phyloP scores from a whole-genome alignment of 2,888 invertebrate genomes.

The Augochlorella aurata region DNA sequence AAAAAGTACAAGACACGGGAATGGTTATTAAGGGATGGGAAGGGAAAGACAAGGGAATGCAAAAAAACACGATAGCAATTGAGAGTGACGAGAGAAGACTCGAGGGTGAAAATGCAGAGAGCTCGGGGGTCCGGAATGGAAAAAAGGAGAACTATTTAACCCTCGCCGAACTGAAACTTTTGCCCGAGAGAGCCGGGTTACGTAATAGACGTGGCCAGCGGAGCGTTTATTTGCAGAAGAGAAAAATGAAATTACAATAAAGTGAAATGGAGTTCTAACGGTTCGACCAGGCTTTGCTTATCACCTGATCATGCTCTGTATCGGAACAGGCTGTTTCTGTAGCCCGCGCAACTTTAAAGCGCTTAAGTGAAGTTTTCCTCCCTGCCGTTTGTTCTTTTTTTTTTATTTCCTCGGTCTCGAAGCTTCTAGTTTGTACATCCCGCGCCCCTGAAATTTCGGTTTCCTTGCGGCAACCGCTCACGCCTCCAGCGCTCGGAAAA shows the following conservation, averaged over 20 bases:
- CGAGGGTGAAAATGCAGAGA: background rate
- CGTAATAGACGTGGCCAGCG: constrained; percentile 72
- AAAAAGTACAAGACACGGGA: background rate
- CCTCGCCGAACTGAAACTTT: constrained; percentile 67
- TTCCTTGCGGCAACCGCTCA: background rate
- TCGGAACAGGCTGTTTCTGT: constrained; percentile 10
- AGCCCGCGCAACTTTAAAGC: constrained; percentile 56
- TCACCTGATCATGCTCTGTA: constrained; percentile 36
- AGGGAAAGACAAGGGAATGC: background rate
- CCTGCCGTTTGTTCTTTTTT: constrained; percentile 34
- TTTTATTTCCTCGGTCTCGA: constrained; percentile 23
- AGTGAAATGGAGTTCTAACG: constrained; percentile 73
- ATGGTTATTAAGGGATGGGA: background rate
- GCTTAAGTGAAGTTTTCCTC: constrained; percentile 56
- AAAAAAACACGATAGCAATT: constrained; percentile 18
- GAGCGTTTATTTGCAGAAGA: constrained; percentile 75
- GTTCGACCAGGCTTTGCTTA: constrained; percentile 50
- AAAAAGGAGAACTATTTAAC: constrained; percentile 67
- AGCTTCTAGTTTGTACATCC: background rate
- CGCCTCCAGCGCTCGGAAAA: background rate
- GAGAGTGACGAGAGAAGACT: constrained; percentile 24
- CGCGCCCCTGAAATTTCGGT: background rate
- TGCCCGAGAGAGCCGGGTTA: constrained; percentile 43
- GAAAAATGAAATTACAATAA: constrained; percentile 76
- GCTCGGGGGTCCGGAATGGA: constrained; percentile 35